phyloP scores from a whole-genome alignment of 2,888 invertebrate genomes.

The Athrips mouffetella region DNA sequence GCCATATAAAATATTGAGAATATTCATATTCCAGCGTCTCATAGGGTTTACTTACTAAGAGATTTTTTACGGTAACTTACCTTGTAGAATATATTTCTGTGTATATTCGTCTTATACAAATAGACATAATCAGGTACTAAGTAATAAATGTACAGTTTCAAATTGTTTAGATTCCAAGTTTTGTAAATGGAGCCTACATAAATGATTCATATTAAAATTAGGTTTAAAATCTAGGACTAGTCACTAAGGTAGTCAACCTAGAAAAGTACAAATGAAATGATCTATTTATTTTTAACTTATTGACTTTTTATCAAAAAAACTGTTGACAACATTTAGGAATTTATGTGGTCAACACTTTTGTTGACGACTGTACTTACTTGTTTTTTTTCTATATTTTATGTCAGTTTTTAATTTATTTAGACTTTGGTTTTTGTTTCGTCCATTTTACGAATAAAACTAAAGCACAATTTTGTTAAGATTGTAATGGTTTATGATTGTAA shows the following conservation, averaged over 20 bases:
- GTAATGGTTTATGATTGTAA: conserved; percentile 66
- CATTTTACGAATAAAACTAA: conserved; percentile 29
- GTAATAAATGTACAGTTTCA: conserved; percentile 25
- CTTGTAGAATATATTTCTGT: conserved; percentile 17
- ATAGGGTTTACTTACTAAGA: too few species aligned
- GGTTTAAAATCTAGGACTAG: conserved; percentile 34
- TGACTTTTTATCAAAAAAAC: background rate
- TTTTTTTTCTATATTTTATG: conserved; percentile 46
- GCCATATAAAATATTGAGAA: too few species aligned
- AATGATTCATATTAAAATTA: conserved; percentile 20
- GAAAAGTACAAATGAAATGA: conserved; percentile 54
- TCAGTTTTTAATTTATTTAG: conserved; percentile 35
- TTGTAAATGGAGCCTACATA: conserved; percentile 11
- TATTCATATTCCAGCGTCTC: too few species aligned
- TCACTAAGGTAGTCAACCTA: conserved; percentile 48
- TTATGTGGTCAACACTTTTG: too few species aligned
- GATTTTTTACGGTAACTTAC: background rate
- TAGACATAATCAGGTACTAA: conserved; percentile 25
- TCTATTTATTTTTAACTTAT: conserved; percentile 32
- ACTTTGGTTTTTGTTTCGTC: conserved; percentile 34
- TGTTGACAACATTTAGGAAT: background rate
- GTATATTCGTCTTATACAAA: conserved; percentile 30
- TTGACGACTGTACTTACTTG: too few species aligned
- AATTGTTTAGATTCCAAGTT: conserved; percentile 17
- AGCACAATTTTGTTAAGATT: conserved; percentile 73